Base-by-base conservation (phyloP, 1,140 invertebrate genomes). In the Lasioglossum albipes region DNA sequence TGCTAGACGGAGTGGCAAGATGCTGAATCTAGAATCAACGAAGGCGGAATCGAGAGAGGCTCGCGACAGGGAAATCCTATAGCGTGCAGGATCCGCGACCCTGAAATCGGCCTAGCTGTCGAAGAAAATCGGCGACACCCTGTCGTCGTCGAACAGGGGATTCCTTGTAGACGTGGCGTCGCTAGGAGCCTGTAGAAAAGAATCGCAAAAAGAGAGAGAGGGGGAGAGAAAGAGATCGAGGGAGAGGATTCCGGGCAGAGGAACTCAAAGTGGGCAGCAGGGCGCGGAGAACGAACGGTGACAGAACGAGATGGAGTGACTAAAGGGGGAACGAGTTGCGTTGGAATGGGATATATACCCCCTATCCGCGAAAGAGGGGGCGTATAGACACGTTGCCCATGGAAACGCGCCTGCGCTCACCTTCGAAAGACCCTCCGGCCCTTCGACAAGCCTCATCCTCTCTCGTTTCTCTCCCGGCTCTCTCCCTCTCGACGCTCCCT, bases 331-430 rank as follows among this genome's bases (percentile, higher is more conserved):
- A 85, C 66, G 73, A 83, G 81, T 54, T 86, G 82, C 85, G 82
- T 81, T 89, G 85, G 88, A 89, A 90, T 79, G 88, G 86, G 89
- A 87, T 71, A 87, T 82, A 79, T 84, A 84, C 80, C 83, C 74
- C 83, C 77, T 74, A 77, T 79, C 76, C 72, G 84, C 78, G 84
- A 72, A 82, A 79, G 90, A 87, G 89, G 88, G 88, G 90, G 90
- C 90, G 90, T 91, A 89, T 83, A 89, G 89, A 84, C 88, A 89
- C 84, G 84, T 89, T 92, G 89, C 78, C 90, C 90, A 91, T 91
- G 90, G 90, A 87, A 89, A 92, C 91, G 90, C 90, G 91, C 91
- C 90, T 36, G 90, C 91, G 91, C 88, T n/a, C 72, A 82, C 67
- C 65, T 73, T 13, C 64, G 13, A 22, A 73, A 81, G 67, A 89